A percentile compares a stretch with the other conserved stretches of the same genome.
phyloP scores from a whole-genome alignment of 64 coral and sea anemone species.

The Montipora sp. region DNA sequence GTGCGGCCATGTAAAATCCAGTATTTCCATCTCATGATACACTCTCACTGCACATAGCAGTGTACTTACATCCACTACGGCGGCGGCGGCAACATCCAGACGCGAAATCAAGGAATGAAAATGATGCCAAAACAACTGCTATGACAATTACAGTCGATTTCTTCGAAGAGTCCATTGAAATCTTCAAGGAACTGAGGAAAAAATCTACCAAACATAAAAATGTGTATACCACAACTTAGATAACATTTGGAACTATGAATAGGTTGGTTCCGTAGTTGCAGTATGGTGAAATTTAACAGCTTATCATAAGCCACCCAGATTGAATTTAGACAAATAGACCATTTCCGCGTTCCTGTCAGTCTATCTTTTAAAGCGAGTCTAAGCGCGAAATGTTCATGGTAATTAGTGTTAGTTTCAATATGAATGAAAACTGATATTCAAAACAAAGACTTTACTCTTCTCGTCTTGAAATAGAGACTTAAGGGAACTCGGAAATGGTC shows the following conservation, averaged over 20 bases:
- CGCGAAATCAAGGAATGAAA: not conserved
- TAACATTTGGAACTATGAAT: not conserved
- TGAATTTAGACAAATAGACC: not conserved
- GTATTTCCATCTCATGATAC: not conserved
- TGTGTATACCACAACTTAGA: not conserved
- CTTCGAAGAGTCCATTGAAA: conserved; percentile 1
- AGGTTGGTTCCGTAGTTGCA: not conserved
- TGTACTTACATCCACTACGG: not conserved
- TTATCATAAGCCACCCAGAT: not conserved
- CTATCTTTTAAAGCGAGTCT: no score
- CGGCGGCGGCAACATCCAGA: not conserved
- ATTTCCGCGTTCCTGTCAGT: no score
- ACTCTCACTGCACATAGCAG: not conserved
- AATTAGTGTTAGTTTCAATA: no score
- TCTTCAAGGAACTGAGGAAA: not conserved
- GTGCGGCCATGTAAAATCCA: not conserved
- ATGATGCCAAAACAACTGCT: not conserved
- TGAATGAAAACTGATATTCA: no score
- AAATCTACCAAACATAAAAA: not conserved
- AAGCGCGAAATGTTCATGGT: no score
- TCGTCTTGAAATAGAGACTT: no score
- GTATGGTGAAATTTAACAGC: not conserved
- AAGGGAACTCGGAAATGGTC: no score
- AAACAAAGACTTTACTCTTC: no score
- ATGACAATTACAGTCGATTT: conserved; percentile 7